Percentiles rank a stretch among this genome's conserved stretches.
These are phyloP conservation scores for Criorhina ranunculi DNA, from an alignment of 2,888 invertebrate genomes.

Conservation along the genomic window DNA sequence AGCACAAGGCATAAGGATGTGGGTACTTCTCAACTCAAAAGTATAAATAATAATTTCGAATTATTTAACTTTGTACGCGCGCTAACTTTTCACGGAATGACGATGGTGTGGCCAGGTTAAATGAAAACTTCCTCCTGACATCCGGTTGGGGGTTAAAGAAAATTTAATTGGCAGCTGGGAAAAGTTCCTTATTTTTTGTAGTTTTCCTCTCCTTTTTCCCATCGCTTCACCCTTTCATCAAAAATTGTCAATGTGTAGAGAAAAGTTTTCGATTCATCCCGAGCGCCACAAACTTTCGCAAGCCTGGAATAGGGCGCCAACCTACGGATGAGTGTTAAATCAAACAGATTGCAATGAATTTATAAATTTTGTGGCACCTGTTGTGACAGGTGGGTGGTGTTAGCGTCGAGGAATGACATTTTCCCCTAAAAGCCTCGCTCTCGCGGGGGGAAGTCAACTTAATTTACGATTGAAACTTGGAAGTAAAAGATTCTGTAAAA, in stretches of 20 bases:
- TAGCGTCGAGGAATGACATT: conserved; percentile 5
- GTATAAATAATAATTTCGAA: conserved; percentile 73
- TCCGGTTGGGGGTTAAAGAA: conserved; percentile 13
- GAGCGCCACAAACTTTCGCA: conserved; percentile 35
- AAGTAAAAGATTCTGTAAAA: conserved; percentile 27
- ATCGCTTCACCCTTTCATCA: conserved; percentile 65
- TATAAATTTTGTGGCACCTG: conserved; percentile 71
- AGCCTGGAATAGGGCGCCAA: background rate
- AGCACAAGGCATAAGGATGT: conserved; percentile 21
- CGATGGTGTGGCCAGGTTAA: conserved; percentile 22
- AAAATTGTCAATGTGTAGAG: conserved; percentile 63
- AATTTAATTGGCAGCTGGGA: conserved; percentile 73
- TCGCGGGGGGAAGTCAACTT: conserved; percentile 42
- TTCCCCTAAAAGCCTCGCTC: conserved; percentile 11
- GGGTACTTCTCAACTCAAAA: conserved; percentile 58
- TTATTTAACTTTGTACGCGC: conserved; percentile 69
- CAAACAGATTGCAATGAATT: conserved; percentile 75
- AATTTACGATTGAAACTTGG: conserved; percentile 51
- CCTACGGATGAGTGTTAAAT: conserved; percentile 54
- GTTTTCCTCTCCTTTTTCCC: conserved; percentile 1
- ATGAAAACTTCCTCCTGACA: conserved; percentile 57
- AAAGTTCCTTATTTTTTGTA: conserved; percentile 48
- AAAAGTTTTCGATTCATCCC: conserved; percentile 58
- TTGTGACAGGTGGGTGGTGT: conserved; percentile 54
- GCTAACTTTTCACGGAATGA: conserved; percentile 44